These are phyloP conservation scores for Porites rus DNA, from an alignment of 92 coral and sea anemone species.

Conservation along the genomic window DNA sequence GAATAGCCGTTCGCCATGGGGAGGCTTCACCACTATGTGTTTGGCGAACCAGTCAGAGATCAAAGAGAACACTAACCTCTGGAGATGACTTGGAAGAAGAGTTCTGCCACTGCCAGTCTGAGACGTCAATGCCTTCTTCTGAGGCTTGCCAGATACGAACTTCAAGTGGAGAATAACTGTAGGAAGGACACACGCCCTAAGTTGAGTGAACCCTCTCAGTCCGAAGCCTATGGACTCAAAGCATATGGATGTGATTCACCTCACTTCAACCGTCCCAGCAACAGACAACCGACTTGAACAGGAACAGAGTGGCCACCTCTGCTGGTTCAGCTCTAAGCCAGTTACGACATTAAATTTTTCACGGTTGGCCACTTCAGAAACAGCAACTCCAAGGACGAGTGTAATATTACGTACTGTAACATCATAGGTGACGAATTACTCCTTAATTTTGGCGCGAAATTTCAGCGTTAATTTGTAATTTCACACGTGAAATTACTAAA, in stretches of 20 bases:
- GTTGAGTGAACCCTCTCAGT: conserved; percentile 17
- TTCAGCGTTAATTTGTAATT: too few relatives aligned
- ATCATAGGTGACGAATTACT: too few relatives aligned
- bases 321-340: not conserved
- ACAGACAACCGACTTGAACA: not conserved
- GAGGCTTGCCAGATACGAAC: conserved; percentile 29
- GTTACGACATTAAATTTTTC: conserved; percentile 1
- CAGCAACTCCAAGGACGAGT: not conserved
- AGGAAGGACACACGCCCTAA: conserved; percentile 17
- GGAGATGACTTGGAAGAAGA: conserved; percentile 15
- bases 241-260: conserved; percentile 1
- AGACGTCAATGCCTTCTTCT: conserved; percentile 4
- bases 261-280: not conserved
- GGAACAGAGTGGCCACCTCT: not conserved
- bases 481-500: too few relatives aligned
- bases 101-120: conserved; percentile 20
- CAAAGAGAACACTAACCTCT: conserved; percentile 23
- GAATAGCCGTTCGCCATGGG: conserved; percentile 22
- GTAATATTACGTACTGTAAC: not conserved
- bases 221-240: conserved; percentile 20
- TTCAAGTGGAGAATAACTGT: conserved; percentile 1
- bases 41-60: conserved; percentile 21
- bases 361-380: not conserved
- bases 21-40: conserved; percentile 20
- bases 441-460: too few relatives aligned